Evolutionary conservation across 2,888 invertebrate species (phyloP).

Genomic region (Caradrina clavipalpis): DNA sequence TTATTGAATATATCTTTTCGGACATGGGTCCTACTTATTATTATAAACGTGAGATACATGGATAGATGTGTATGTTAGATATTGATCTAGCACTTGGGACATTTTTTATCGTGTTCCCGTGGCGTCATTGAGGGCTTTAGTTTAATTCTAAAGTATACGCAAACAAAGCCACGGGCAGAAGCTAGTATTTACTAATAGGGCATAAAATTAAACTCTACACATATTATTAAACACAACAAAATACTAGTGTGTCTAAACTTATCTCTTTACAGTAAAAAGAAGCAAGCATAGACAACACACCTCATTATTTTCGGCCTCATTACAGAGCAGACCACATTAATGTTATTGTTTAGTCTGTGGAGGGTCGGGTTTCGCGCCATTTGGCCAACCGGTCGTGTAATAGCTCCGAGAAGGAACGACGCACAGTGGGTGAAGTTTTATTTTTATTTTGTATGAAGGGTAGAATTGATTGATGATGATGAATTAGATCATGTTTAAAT

Average conservation of each 20-base stretch:
- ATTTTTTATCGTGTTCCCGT: too few species aligned
- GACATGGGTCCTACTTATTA: too few species aligned
- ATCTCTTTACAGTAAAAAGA: slow-evolving; percentile 19
- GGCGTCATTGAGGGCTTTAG: too few species aligned
- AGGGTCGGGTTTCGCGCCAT: slow-evolving; percentile 89
- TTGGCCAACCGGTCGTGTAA: slow-evolving; percentile 89
- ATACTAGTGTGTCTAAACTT: background rate
- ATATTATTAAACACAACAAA: background rate
- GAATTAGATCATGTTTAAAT: slow-evolving; percentile 3
- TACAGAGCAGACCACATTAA: slow-evolving; percentile 61
- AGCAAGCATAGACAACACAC: slow-evolving; percentile 49
- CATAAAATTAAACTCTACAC: too few species aligned
- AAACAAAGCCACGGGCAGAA: too few species aligned
- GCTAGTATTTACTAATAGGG: too few species aligned
- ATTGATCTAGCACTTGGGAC: too few species aligned
- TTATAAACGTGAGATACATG: too few species aligned
- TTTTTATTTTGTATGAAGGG: background rate
- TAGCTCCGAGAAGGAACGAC: slow-evolving; percentile 74
- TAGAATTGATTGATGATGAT: slow-evolving; percentile 29
- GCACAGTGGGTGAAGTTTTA: slow-evolving; percentile 63
- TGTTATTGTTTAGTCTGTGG: slow-evolving; percentile 76
- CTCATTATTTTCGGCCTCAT: slow-evolving; percentile 61
- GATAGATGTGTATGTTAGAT: too few species aligned
- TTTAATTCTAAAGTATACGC: too few species aligned
- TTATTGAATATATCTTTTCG: too few species aligned